Evolutionary conservation across 2,113 vertebrate genomes (phyloP).

Genomic region (Mesocricetus auratus): DNA sequence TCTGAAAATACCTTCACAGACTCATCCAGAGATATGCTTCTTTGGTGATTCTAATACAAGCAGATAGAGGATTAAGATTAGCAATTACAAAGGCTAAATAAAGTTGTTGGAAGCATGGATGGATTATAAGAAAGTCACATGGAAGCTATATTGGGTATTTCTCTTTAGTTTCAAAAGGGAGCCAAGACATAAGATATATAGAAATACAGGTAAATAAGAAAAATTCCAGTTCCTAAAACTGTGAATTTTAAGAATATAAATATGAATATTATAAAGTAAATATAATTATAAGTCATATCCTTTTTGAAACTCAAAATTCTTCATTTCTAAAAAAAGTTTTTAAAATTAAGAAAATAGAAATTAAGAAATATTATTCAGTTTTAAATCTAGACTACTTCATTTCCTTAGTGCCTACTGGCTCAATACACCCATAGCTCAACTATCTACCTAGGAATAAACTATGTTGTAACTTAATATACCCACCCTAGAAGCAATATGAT

Average conservation of each 20-base stretch:
- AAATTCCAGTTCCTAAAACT: not conserved
- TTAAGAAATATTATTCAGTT: not conserved
- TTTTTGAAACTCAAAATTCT: not conserved
- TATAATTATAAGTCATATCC: not conserved
- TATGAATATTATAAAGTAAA: not conserved
- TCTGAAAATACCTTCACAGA: not conserved
- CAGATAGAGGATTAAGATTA: not conserved
- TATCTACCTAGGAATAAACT: not conserved
- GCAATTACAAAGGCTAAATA: not conserved
- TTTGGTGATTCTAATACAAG: not conserved
- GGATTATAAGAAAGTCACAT: too few species aligned
- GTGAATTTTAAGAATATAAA: not conserved
- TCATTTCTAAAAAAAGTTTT: not conserved
- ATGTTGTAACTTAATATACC: conserved; percentile 1
- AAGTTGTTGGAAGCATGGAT: not conserved
- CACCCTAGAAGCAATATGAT: not conserved
- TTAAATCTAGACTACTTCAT: not conserved
- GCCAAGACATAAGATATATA: not conserved
- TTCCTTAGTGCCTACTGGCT: not conserved
- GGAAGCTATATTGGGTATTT: too few species aligned
- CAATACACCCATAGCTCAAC: not conserved
- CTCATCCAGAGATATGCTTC: not conserved
- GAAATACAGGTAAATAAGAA: not conserved
- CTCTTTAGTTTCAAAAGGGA: too few species aligned
- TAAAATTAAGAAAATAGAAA: not conserved